Percentiles rank a stretch among this genome's conserved stretches.
phyloP scores from a whole-genome alignment of 2,888 invertebrate species.

The Rhagophthalmus giganteus region DNA sequence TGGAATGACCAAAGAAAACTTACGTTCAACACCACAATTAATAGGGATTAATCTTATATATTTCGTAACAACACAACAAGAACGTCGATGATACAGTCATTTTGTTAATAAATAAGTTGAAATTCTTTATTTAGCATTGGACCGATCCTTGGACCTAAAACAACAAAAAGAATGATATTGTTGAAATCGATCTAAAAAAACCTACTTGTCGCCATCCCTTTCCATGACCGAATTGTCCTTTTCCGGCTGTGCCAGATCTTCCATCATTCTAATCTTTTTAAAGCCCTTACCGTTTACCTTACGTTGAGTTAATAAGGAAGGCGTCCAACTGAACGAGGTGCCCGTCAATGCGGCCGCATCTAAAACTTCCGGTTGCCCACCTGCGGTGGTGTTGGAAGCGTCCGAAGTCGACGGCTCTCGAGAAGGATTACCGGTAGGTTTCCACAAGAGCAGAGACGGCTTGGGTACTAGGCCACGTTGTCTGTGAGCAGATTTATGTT shows the following conservation, averaged over 20 bases:
- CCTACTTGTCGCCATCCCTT: not conserved
- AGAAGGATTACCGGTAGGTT: slow-evolving; percentile 5
- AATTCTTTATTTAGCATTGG: slow-evolving; percentile 13
- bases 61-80: too few species aligned
- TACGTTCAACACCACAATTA: too few species aligned
- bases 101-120: not conserved
- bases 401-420: slow-evolving; percentile 32
- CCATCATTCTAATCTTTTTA: slow-evolving; percentile 33
- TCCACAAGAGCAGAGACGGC: slow-evolving; percentile 18
- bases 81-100: too few species aligned
- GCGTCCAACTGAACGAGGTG: slow-evolving; percentile 53
- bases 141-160: slow-evolving; percentile 13
- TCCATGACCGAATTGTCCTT: slow-evolving; percentile 39
- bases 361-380: too few species aligned
- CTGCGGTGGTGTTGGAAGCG: too few species aligned
- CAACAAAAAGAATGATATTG: not conserved
- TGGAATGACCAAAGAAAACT: too few species aligned
- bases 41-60: too few species aligned
- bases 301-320: slow-evolving; percentile 48
- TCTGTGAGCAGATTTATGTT: slow-evolving; percentile 17
- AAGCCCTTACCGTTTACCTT: slow-evolving; percentile 39
- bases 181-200: not conserved
- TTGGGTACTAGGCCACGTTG: slow-evolving; percentile 20
- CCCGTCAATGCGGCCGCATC: slow-evolving; percentile 19
- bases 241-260: slow-evolving; percentile 47